phyloP scores from a whole-genome alignment of 2,797 vertebrate species.

The Phataginus tricuspis region DNA sequence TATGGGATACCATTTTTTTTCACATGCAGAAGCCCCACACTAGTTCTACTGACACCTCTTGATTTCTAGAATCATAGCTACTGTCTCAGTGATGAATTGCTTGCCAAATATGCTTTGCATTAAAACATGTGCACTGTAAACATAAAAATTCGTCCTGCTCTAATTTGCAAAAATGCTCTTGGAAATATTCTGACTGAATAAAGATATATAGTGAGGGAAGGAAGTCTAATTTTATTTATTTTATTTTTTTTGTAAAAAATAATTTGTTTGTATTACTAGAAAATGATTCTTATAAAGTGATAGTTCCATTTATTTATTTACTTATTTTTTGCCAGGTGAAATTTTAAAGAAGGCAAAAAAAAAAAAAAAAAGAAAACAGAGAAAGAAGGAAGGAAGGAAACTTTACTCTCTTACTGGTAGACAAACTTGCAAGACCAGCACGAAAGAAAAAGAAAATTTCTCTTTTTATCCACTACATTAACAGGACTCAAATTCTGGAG shows the following conservation, averaged over 20 bases:
- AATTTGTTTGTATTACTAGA: conserved; percentile 87
- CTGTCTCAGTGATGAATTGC: conserved; percentile 77
- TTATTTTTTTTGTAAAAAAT: conserved; percentile 86
- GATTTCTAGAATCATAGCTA: conserved; percentile 82
- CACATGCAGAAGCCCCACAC: conserved; percentile 82
- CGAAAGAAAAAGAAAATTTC: conserved; percentile 91
- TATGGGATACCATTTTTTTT: conserved; percentile 77
- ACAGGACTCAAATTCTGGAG: conserved; percentile 94
- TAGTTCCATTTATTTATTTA: conserved; percentile 78
- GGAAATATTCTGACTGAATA: conserved; percentile 82
- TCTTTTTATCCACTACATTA: conserved; percentile 95
- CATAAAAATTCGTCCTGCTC: conserved; percentile 78
- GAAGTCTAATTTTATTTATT: conserved; percentile 86
- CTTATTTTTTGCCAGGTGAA: conserved; percentile 84
- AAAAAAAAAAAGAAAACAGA: no score
- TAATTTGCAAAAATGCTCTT: conserved; percentile 82
- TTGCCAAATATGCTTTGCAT: conserved; percentile 79
- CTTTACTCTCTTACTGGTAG: conserved; percentile 89
- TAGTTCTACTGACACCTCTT: conserved; percentile 68
- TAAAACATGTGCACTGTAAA: conserved; percentile 82
- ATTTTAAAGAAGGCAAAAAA: conserved; percentile 74
- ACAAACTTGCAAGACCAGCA: conserved; percentile 94
- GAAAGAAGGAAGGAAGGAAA: conserved; percentile 75
- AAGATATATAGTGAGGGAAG: conserved; percentile 87
- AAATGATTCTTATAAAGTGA: conserved; percentile 87